Evolutionary conservation across 2,113 vertebrate genomes (phyloP).

Genomic region (Pituophis catenifer): DNA sequence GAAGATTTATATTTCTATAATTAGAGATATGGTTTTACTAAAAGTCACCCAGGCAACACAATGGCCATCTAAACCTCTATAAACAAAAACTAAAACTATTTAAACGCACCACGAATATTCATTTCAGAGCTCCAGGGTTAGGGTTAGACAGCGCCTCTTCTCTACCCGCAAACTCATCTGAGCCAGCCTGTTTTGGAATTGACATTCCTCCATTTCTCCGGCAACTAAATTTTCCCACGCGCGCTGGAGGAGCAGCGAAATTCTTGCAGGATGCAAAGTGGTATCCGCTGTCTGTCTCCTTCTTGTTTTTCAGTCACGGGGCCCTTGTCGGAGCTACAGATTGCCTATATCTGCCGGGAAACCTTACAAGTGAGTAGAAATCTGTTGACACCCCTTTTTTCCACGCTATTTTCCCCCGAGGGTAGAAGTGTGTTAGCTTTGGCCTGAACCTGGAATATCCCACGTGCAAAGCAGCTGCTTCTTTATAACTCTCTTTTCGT

Average conservation of each 20-base stretch:
- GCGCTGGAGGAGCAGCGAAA: too few relatives aligned
- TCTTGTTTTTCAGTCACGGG: constrained; percentile 76
- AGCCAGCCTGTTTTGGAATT: not conserved
- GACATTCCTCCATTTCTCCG: not conserved
- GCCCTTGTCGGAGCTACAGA: constrained; percentile 83
- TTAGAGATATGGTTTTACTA: not conserved
- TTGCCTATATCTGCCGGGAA: constrained; percentile 86
- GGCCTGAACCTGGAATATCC: not conserved
- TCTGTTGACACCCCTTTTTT: fast-evolving
- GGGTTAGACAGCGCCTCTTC: not conserved
- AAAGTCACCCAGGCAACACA: not conserved
- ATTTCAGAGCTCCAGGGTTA: not conserved
- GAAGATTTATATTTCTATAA: not conserved
- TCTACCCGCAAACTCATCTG: not conserved
- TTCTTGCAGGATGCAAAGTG: not conserved
- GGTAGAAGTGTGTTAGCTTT: not conserved
- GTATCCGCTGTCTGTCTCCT: not conserved
- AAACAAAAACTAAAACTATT: not conserved
- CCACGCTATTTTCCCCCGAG: too few relatives aligned
- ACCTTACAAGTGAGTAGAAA: constrained; percentile 79
- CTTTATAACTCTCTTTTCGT: not conserved
- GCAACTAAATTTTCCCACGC: not conserved
- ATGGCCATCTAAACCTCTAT: not conserved
- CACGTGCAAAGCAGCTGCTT: not conserved
- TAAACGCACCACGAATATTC: not conserved